Percentiles rank a stretch among this genome's conserved stretches.
phyloP scores from a whole-genome alignment of 2,113 vertebrate genomes.

The Megalops atlanticus region DNA sequence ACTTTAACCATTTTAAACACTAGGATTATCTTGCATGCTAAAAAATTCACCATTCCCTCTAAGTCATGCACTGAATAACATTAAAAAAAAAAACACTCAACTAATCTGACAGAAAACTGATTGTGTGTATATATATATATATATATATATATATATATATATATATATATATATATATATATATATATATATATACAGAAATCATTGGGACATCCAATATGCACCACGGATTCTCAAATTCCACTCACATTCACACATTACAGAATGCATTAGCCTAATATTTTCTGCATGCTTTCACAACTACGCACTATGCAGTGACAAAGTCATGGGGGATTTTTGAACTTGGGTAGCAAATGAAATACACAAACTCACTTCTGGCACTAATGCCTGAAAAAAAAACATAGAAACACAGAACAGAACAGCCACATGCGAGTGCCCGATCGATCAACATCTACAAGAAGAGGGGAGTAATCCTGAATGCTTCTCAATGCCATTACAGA shows the following conservation, averaged over 20 bases:
- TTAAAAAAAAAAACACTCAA: not conserved
- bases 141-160: too few relatives aligned
- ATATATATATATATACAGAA: too few relatives aligned
- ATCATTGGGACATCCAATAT: too few relatives aligned
- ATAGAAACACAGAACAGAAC: not conserved
- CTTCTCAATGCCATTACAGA: not conserved
- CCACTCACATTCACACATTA: too few relatives aligned
- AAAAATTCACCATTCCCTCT: not conserved
- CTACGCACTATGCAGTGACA: not conserved
- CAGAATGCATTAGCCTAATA: too few relatives aligned
- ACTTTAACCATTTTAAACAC: not conserved
- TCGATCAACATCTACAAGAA: slow-evolving; percentile 4
- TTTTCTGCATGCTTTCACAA: not conserved
- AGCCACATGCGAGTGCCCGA: not conserved
- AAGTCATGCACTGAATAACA: too few relatives aligned
- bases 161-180: too few relatives aligned
- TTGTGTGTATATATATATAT: too few relatives aligned
- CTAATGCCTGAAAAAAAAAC: not conserved
- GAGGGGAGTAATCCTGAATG: not conserved
- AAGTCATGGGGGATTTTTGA: not conserved
- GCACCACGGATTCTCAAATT: too few relatives aligned
- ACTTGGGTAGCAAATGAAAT: not conserved
- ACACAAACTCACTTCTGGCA: not conserved
- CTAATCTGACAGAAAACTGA: too few relatives aligned
- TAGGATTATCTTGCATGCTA: not conserved